phyloP scores from a whole-genome alignment of 2,113 vertebrate species.

The Archilochus colubris region DNA sequence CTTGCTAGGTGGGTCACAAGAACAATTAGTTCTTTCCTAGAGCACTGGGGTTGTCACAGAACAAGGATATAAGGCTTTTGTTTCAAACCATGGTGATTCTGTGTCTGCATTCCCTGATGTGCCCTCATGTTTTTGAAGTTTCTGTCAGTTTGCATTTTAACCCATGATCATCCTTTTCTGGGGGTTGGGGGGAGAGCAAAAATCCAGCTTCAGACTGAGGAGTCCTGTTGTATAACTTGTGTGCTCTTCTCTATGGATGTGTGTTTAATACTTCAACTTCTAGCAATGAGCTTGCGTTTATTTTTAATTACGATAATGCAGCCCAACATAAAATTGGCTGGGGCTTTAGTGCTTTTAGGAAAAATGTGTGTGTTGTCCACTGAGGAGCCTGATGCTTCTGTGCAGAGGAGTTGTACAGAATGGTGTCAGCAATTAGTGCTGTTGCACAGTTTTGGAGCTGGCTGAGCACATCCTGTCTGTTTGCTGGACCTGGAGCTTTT shows the following conservation, averaged over 20 bases:
- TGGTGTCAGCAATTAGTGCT: not conserved
- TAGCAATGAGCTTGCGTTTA: not conserved
- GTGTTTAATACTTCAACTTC: not conserved
- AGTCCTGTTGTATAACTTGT: not conserved
- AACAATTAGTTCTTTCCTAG: not conserved
- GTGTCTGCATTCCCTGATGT: not conserved
- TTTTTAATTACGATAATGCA: not conserved
- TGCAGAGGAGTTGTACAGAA: not conserved
- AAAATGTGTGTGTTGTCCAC: rapidly evolving
- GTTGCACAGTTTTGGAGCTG: not conserved
- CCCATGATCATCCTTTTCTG: not conserved
- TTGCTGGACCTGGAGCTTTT: rapidly evolving
- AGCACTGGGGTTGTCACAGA: not conserved
- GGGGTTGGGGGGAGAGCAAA: not conserved
- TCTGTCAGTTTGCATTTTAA: not conserved
- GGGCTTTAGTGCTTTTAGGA: not conserved
- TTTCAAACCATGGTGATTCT: not conserved
- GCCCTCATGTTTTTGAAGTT: not conserved
- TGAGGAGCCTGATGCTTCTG: not conserved
- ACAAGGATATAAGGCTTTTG: not conserved
- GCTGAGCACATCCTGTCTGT: rapidly evolving
- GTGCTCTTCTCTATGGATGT: no score
- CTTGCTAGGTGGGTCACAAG: not conserved
- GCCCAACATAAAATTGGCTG: not conserved
- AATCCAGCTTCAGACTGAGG: not conserved